Conservation (phyloP, 1,140 invertebrate species). For the Vollenhovia emeryi region DNA sequence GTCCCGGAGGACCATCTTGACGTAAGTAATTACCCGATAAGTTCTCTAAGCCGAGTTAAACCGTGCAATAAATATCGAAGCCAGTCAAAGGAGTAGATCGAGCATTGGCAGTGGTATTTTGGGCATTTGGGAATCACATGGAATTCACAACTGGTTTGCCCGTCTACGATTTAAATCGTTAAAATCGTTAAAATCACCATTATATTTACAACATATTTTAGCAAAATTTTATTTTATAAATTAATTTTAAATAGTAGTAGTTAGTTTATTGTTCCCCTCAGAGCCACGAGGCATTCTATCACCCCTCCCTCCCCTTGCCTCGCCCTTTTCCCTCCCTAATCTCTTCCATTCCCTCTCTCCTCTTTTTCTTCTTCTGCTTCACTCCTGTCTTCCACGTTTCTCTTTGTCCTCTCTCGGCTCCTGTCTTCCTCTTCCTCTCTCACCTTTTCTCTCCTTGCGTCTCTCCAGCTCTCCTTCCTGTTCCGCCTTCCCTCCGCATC, state of each 20-base stretch:
- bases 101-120: constrained; percentile 4
- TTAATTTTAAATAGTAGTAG: not conserved
- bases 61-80: constrained; percentile 53
- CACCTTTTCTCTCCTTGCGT: too few relatives aligned
- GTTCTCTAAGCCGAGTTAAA: constrained; percentile 47
- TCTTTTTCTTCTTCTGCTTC: too few relatives aligned
- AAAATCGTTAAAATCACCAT: not conserved
- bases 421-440: too few relatives aligned
- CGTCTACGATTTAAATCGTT: not conserved
- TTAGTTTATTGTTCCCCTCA: not conserved
- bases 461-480: too few relatives aligned
- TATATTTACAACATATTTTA: not conserved
- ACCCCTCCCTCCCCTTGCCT: too few relatives aligned
- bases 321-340: too few relatives aligned
- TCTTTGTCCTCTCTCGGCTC: too few relatives aligned
- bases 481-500: too few relatives aligned
- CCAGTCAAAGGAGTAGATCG: constrained; percentile 40
- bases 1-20: constrained; percentile 97
- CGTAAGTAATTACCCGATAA: constrained; percentile 87
- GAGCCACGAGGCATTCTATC: too few relatives aligned
- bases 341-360: too few relatives aligned
- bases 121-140: not conserved
- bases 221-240: not conserved
- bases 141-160: not conserved
- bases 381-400: too few relatives aligned